Percentiles rank a stretch among this genome's conserved stretches.
phyloP scores from a whole-genome alignment of 2,888 invertebrate species.

The Tetranychus truncatus region DNA sequence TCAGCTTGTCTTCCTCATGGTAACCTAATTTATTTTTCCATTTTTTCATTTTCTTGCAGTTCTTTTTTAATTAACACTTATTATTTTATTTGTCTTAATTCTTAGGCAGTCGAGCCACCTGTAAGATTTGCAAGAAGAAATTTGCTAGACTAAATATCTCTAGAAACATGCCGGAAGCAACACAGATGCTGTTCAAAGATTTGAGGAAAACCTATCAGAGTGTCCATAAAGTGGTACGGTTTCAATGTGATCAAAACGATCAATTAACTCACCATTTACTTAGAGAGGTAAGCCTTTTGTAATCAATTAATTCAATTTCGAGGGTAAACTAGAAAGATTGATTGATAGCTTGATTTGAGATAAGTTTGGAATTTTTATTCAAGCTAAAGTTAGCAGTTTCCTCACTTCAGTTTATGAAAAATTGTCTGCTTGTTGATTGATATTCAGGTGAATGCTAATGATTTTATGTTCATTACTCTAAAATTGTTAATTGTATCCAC shows the following conservation, averaged over 20 bases:
- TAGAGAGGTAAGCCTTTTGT: neutral
- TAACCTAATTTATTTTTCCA: neutral
- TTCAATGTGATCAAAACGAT: neutral
- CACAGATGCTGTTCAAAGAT: neutral
- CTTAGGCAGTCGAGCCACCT: neutral
- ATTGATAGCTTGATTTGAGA: no score
- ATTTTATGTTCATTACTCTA: no score
- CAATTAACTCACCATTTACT: neutral
- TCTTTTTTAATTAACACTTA: neutral
- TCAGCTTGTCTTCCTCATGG: neutral
- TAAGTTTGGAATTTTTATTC: neutral
- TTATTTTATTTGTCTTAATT: neutral
- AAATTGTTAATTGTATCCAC: no score
- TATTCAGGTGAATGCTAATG: no score
- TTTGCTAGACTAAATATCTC: neutral
- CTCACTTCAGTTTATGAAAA: no score
- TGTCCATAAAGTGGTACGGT: neutral
- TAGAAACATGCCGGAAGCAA: neutral
- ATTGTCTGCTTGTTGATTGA: no score
- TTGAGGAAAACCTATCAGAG: neutral
- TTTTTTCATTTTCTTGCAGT: neutral
- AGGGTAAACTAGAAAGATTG: no score
- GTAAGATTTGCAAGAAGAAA: neutral
- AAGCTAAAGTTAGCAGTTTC: neutral
- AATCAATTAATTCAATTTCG: neutral